Percentiles rank a stretch among this genome's conserved stretches.
Evolutionary conservation across 1,140 invertebrate species (phyloP).

Genomic region (Pogonomyrmex barbatus): DNA sequence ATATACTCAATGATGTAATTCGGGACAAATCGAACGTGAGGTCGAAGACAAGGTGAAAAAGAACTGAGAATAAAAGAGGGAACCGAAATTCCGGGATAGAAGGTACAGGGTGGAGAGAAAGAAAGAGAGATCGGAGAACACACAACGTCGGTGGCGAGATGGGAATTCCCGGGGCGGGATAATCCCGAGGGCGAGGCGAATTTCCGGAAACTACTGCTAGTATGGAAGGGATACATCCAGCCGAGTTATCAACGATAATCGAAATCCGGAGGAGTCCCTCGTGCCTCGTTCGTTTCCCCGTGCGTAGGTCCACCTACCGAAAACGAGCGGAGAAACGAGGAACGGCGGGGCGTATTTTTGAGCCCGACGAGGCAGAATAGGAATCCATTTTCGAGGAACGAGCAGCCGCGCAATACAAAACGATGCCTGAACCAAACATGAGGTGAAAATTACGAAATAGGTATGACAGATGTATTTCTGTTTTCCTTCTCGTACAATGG

Average conservation of each 20-base stretch:
- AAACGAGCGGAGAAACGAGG: constrained; percentile 53
- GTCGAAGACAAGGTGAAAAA: constrained; percentile 55
- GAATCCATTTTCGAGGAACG: constrained; percentile 57
- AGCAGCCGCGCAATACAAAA: constrained; percentile 35
- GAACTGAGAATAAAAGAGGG: background rate
- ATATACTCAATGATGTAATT: constrained; percentile 72
- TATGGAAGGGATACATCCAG: constrained; percentile 75
- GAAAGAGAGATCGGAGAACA: constrained; percentile 36
- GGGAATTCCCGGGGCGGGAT: constrained; percentile 73
- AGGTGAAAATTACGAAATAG: constrained; percentile 52
- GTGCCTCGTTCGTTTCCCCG: constrained; percentile 74
- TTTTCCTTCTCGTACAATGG: background rate
- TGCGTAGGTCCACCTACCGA: constrained; percentile 40
- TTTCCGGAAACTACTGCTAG: constrained; percentile 74
- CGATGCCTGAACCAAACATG: constrained; percentile 41
- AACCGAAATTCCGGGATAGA: background rate
- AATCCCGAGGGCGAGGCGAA: constrained; percentile 75
- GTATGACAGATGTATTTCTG: constrained; percentile 15
- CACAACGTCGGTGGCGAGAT: constrained; percentile 66
- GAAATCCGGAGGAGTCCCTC: constrained; percentile 75
- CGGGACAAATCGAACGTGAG: constrained; percentile 65
- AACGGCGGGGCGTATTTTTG: constrained; percentile 51
- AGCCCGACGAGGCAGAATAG: constrained; percentile 35
- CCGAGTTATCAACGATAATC: constrained; percentile 77
- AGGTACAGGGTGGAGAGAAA: background rate